Evolutionary conservation across 2,797 vertebrate genomes (phyloP).

Genomic region (Hirundo rustica): DNA sequence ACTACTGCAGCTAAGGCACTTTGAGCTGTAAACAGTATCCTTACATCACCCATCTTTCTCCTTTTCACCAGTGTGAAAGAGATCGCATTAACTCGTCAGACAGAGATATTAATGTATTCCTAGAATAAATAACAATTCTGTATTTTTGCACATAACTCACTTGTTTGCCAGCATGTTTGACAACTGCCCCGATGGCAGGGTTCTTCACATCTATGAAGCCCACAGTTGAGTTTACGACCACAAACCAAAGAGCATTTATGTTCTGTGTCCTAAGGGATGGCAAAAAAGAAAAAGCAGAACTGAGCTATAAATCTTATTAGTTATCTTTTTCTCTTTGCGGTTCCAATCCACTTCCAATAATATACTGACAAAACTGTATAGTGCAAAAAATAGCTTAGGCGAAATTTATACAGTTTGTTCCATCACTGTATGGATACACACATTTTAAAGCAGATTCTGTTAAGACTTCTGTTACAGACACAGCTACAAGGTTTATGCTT

Average conservation of each 20-base stretch:
- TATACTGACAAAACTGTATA: background rate
- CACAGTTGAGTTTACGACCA: constrained; percentile 94
- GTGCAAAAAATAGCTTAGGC: background rate
- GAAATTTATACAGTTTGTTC: background rate
- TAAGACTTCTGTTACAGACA: background rate
- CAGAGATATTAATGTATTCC: background rate
- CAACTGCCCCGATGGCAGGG: constrained; percentile 96
- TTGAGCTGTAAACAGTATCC: background rate
- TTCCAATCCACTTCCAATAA: background rate
- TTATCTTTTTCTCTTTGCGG: background rate
- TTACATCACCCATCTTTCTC: background rate
- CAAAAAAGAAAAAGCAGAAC: background rate
- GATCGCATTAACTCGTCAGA: background rate
- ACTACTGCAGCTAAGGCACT: background rate
- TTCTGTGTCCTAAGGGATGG: constrained; percentile 80
- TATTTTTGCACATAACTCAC: constrained; percentile 75
- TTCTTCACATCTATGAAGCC: constrained; percentile 95
- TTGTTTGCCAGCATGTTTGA: constrained; percentile 96
- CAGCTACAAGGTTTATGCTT: background rate
- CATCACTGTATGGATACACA: background rate
- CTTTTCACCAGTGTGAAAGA: background rate
- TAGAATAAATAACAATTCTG: background rate
- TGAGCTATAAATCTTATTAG: background rate
- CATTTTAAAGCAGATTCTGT: background rate
- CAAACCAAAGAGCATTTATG: constrained; percentile 94